These are phyloP conservation scores for Dendronephthya gigantea DNA, from an alignment of 64 coral and sea anemone genomes.

Conservation along the genomic window DNA sequence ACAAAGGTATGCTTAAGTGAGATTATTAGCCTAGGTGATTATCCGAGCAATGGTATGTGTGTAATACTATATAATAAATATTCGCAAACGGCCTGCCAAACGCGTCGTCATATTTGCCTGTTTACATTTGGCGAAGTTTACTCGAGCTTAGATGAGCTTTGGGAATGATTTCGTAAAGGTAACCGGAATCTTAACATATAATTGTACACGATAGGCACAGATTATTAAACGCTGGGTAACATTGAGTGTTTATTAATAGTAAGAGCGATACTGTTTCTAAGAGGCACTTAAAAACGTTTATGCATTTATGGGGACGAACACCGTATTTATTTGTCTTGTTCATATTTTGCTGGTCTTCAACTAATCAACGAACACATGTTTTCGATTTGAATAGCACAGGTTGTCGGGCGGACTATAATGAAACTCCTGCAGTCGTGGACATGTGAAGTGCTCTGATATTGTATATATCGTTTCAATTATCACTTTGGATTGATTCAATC, in stretches of 20 bases:
- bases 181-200: background rate
- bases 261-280: background rate
- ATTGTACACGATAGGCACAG: background rate
- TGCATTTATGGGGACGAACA: background rate
- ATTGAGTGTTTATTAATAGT: background rate
- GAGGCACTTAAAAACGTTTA: background rate
- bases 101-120: background rate
- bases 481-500: background rate
- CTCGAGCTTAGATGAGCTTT: background rate
- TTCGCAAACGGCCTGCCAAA: background rate
- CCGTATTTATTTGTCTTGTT: background rate
- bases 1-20: background rate
- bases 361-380: background rate
- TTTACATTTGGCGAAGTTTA: background rate
- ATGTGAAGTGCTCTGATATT: background rate
- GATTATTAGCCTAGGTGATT: background rate
- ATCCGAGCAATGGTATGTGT: background rate
- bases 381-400: background rate
- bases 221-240: background rate
- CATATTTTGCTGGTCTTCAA: background rate
- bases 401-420: background rate
- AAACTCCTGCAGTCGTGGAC: background rate
- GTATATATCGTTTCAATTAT: background rate
- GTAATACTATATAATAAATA: background rate
- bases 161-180: background rate